phyloP scores from a whole-genome alignment of 2,797 vertebrate species.

The Acanthopagrus latus region DNA sequence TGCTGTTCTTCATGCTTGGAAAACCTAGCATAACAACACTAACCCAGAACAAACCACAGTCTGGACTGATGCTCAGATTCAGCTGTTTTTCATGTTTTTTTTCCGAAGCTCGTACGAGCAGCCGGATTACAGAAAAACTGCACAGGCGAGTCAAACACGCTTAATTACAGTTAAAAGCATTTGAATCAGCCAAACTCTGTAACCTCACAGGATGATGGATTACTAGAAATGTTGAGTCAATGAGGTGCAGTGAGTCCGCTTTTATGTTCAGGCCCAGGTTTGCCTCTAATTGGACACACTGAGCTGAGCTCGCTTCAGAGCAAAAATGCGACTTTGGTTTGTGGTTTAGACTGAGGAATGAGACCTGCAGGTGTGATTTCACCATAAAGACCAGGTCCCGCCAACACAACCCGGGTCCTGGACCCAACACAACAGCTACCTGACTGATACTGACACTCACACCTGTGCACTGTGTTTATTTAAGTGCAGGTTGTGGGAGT shows the following conservation, averaged over 20 bases:
- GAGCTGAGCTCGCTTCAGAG: constrained; percentile 2
- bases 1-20: constrained; percentile 71
- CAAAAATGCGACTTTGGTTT: constrained; percentile 30
- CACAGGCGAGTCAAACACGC: constrained; percentile 34
- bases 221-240: constrained; percentile 55
- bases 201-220: constrained; percentile 71
- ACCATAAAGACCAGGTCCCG: neutral
- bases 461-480: constrained; percentile 33
- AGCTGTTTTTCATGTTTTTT: constrained; percentile 60
- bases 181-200: constrained; percentile 44
- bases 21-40: constrained; percentile 72
- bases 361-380: constrained; percentile 53
- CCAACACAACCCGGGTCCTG: neutral
- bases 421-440: neutral
- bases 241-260: constrained; percentile 11
- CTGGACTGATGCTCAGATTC: constrained; percentile 70
- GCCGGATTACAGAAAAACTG: constrained; percentile 45
- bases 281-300: constrained; percentile 28
- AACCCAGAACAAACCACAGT: constrained; percentile 76
- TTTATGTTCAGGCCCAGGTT: constrained; percentile 38
- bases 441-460: neutral
- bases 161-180: constrained; percentile 60
- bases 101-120: constrained; percentile 5
- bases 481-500: constrained; percentile 19
- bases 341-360: constrained; percentile 43